Evolutionary conservation across 2,797 vertebrate genomes (phyloP).

Genomic region (Brachyalestes nurse): DNA sequence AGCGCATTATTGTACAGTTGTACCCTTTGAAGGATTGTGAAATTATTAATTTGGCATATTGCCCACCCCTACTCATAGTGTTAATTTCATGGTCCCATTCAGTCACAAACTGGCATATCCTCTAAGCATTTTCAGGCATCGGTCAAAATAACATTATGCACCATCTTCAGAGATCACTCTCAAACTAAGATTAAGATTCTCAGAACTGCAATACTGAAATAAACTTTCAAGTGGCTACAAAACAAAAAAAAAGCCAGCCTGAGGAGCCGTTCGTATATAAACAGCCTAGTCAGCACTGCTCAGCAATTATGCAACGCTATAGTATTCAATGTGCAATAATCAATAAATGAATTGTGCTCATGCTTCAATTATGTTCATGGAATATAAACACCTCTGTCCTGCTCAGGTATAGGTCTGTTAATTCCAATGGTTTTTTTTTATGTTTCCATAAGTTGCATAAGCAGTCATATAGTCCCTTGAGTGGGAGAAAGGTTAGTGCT

Average conservation of each 20-base stretch:
- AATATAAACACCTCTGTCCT: not conserved
- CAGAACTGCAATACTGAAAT: not conserved
- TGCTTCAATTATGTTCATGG: not conserved
- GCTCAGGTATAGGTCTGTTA: not conserved
- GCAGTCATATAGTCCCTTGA: not conserved
- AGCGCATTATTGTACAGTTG: too few relatives aligned
- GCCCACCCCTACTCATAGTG: not conserved
- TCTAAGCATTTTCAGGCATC: not conserved
- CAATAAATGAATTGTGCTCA: not conserved
- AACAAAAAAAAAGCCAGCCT: not conserved
- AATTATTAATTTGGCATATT: too few relatives aligned
- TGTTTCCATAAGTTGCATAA: not conserved
- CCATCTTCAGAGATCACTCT: not conserved
- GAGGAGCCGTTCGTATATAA: too few relatives aligned
- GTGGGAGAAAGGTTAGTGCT: not conserved
- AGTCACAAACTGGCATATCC: not conserved
- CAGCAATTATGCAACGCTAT: not conserved
- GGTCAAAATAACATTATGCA: not conserved
- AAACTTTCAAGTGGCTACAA: not conserved
- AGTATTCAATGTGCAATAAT: not conserved
- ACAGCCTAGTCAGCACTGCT: too few relatives aligned
- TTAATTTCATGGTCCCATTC: not conserved
- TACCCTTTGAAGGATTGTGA: too few relatives aligned
- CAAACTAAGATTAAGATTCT: not conserved
- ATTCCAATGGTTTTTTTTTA: not conserved